Evolutionary conservation across 2,797 vertebrate species (phyloP).

Genomic region (Scarus forsteni): DNA sequence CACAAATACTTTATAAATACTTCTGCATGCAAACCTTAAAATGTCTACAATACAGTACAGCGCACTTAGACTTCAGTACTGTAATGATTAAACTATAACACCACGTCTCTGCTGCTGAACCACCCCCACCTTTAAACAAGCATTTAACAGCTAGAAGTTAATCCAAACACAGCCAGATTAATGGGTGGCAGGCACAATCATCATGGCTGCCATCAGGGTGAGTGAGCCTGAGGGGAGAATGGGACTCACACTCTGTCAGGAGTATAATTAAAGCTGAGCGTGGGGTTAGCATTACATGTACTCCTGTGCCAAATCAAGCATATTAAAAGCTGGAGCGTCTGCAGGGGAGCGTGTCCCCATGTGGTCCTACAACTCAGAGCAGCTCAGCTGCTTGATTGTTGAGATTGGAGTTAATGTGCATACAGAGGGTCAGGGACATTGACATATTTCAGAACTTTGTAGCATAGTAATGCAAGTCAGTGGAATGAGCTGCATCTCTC

Average conservation of each 20-base stretch:
- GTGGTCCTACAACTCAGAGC: conserved; percentile 30
- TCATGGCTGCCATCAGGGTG: conserved; percentile 32
- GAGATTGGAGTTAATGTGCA: neutral
- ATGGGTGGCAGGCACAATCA: conserved; percentile 51
- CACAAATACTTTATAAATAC: no score
- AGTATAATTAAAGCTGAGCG: conserved; percentile 59
- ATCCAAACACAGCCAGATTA: conserved; percentile 51
- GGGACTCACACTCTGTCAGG: conserved; percentile 27
- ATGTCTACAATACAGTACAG: neutral
- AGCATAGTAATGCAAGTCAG: conserved; percentile 20
- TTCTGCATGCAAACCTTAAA: neutral
- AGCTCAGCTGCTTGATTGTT: conserved; percentile 8
- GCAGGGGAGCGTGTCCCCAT: conserved; percentile 37
- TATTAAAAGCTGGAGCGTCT: conserved; percentile 52
- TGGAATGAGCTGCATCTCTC: neutral
- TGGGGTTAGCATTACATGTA: conserved; percentile 39
- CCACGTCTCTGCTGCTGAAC: conserved; percentile 20
- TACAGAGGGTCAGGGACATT: conserved; percentile 2
- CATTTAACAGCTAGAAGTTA: conserved; percentile 43
- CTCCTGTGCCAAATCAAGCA: conserved; percentile 61
- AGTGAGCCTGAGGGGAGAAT: conserved; percentile 29
- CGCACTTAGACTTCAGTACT: neutral
- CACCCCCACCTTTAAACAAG: conserved; percentile 37
- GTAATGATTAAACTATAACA: conserved; percentile 16
- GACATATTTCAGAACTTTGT: conserved; percentile 12